Base-by-base conservation (phyloP, 2,113 vertebrate genomes). In the Mixornis gularis region DNA sequence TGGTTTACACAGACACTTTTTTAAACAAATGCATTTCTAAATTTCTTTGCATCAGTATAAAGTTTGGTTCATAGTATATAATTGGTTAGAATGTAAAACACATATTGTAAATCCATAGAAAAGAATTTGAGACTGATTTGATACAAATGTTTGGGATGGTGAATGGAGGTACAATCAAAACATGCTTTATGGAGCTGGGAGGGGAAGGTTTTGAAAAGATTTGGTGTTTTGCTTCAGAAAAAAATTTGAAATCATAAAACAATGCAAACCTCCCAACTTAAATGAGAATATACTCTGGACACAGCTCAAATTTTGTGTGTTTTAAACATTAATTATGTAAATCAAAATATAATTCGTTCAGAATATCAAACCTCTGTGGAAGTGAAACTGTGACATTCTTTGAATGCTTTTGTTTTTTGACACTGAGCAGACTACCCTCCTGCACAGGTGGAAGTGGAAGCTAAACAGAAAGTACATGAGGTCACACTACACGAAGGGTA, bases 261-360 rank as follows among this genome's bases (percentile, higher is more conserved):
- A 72, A 2, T 3, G 17, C 5, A 44, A 68, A 43, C 1, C 0
- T 3, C 1, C 5, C 43, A 43, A 53, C 20, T 51, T 24, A 51
- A 65, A 76, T 29, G 7, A 58, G 2, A 3, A 30, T 7, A 27
- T n/a, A 51, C 24, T 55, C 59, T 51, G 12, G 36, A 59, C n/a
- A 68, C 2, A 55, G 46, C 4, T 62, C 19, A 79, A 12, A 70
- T 69, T 38, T 34, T 24, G 16, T 5, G 3, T 36, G 13, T 15
- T 87, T 79, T 82, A 82, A 43, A 53, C 3, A 3, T 46, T 86
- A 65, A 44, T 74, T 83, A 49, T 1, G 10, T 36, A 65, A 94
- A 51, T n/a, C 4, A 76, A 92, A 87, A 66, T 13, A 41, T 1
- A 19, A 59, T 70, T 87, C 8, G 29, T 73, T 58, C 34, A 53